Percentiles rank a stretch among this genome's conserved stretches.
Evolutionary conservation across 2,888 invertebrate species (phyloP).

Genomic region (Cataglyphis rosenhaueri): DNA sequence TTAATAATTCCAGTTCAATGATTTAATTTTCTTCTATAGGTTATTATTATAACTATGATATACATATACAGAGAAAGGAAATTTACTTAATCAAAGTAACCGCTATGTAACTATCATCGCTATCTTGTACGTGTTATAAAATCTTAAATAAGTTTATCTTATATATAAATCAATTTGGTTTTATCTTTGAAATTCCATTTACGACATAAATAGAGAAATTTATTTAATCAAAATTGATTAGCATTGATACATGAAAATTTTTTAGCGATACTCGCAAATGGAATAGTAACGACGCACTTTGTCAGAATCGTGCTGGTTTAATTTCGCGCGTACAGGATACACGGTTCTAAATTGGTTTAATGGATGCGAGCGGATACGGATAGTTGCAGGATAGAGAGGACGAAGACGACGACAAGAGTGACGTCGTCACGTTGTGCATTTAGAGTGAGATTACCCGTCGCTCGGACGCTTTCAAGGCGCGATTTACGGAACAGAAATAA

Average conservation of each 20-base stretch:
- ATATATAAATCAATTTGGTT: neutral
- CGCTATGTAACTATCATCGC: too few species aligned
- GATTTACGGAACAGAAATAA: conserved; percentile 51
- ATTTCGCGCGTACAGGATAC: conserved; percentile 41
- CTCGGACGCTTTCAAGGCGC: conserved; percentile 33
- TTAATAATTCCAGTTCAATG: neutral
- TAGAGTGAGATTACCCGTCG: conserved; percentile 27
- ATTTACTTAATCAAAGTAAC: neutral
- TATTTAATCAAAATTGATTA: neutral
- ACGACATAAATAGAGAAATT: neutral
- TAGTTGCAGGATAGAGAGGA: conserved; percentile 6
- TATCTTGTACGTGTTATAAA: neutral
- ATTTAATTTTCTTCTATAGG: neutral
- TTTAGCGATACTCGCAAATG: neutral
- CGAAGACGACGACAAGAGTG: conserved; percentile 4
- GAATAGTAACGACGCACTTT: conserved; percentile 37
- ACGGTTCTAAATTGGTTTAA: conserved; percentile 54
- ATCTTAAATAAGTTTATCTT: neutral
- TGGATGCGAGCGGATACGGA: conserved; percentile 52
- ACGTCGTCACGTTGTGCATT: conserved; percentile 28
- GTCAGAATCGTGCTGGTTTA: conserved; percentile 24
- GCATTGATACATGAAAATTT: neutral
- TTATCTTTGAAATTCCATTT: neutral
- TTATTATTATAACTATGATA: neutral
- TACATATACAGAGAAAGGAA: neutral